Evolutionary conservation across 30 jellyfish, hydroid and myxozoan species (phyloP).

Genomic region (Euphysa ruthae): DNA sequence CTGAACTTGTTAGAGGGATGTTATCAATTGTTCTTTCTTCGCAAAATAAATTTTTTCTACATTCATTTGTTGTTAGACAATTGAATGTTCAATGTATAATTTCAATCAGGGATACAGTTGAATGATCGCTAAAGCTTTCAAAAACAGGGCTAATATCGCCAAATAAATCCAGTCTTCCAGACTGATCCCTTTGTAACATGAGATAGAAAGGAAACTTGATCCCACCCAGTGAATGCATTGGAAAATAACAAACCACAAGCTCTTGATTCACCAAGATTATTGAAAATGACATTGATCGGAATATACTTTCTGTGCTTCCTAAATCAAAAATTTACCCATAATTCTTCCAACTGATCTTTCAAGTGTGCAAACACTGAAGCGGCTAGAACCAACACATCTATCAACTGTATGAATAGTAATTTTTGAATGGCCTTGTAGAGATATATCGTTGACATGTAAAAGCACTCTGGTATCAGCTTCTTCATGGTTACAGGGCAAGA

Average conservation of each 20-base stretch:
- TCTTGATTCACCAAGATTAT: no score
- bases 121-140: no score
- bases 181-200: not conserved
- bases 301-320: no score
- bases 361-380: not conserved
- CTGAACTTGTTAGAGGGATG: no score
- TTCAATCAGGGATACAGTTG: no score
- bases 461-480: no score
- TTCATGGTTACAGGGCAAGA: no score
- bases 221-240: not conserved
- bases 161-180: not conserved
- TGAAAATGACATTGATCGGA: no score
- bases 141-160: no score
- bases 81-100: no score
- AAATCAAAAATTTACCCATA: no score
- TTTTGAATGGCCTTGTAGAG: not conserved
- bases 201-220: not conserved
- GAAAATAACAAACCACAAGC: not conserved
- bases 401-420: not conserved
- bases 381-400: not conserved
- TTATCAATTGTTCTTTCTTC: not conserved
- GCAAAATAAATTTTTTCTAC: conserved; percentile 6
- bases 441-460: no score
- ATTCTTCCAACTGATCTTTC: not conserved
- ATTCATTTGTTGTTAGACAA: conserved; percentile 4